These are phyloP conservation scores for Vireo altiloquus DNA, from an alignment of 2,113 vertebrate genomes.

Conservation along the genomic window DNA sequence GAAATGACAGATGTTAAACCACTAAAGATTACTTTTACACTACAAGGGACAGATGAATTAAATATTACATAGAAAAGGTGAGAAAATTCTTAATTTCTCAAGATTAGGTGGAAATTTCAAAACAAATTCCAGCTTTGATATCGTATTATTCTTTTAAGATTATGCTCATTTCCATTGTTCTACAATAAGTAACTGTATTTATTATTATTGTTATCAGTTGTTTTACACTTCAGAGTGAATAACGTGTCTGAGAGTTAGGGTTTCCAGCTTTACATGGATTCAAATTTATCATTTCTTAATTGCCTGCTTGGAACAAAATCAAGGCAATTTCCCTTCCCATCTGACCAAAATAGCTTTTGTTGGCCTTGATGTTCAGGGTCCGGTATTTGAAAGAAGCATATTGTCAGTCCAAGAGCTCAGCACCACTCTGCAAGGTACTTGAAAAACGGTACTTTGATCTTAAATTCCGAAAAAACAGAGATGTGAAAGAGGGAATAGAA, in stretches of 20 bases:
- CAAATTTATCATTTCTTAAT: slow-evolving; percentile 74
- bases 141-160: not conserved
- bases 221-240: slow-evolving; percentile 61
- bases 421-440: not conserved
- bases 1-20: not conserved
- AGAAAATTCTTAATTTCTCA: not conserved
- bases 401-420: not conserved
- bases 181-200: slow-evolving; percentile 53
- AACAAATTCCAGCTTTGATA: not conserved
- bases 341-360: slow-evolving; percentile 44
- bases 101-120: not conserved
- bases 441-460: not conserved
- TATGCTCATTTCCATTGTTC: slow-evolving; percentile 4
- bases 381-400: not conserved
- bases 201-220: slow-evolving; percentile 63
- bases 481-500: not conserved
- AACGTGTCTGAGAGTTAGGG: slow-evolving; percentile 50
- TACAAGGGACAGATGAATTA: not conserved
- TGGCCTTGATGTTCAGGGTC: slow-evolving; percentile 32
- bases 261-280: slow-evolving; percentile 49
- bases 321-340: slow-evolving; percentile 66
- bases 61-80: not conserved
- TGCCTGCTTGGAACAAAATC: slow-evolving; percentile 71
- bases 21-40: not conserved
- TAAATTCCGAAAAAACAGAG: not conserved